A percentile compares a stretch with the other conserved stretches of the same genome.
Evolutionary conservation across 2,797 vertebrate genomes (phyloP).

Genomic region (Harpagifer antarcticus): DNA sequence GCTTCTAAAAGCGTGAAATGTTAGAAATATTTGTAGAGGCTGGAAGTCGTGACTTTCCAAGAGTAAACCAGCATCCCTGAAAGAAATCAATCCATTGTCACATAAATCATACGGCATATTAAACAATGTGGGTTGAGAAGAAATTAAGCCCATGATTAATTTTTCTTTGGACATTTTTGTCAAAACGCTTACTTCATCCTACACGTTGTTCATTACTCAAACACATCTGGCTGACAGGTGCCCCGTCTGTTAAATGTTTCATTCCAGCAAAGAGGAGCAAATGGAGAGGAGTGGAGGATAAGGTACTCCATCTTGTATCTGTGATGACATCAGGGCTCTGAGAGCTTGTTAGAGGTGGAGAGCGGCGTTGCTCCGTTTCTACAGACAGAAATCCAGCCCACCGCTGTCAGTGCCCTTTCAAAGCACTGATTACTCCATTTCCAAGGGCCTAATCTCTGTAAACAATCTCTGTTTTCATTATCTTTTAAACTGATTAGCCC

Average conservation of each 20-base stretch:
- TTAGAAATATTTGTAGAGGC: conserved; percentile 49
- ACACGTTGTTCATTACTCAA: conserved; percentile 90
- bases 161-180: conserved; percentile 89
- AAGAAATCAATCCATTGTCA: conserved; percentile 67
- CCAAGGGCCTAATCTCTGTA: conserved; percentile 83
- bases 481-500: conserved; percentile 85
- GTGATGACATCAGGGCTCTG: conserved; percentile 82
- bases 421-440: conserved; percentile 83
- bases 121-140: conserved; percentile 80
- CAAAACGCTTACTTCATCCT: conserved; percentile 93
- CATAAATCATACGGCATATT: conserved; percentile 78
- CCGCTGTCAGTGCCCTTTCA: conserved; percentile 80
- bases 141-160: conserved; percentile 89
- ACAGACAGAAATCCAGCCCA: conserved; percentile 76
- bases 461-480: conserved; percentile 86
- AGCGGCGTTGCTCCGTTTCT: conserved; percentile 63
- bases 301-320: conserved; percentile 84
- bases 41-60: conserved; percentile 33
- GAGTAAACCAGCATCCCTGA: conserved; percentile 58
- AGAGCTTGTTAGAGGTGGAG: conserved; percentile 78
- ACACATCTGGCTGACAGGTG: conserved; percentile 92
- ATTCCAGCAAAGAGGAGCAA: conserved; percentile 86
- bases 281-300: conserved; percentile 73
- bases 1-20: conserved; percentile 49
- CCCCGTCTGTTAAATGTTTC: conserved; percentile 80